Base-by-base conservation (phyloP, 2,797 vertebrate genomes). In the Sebastes kiyomatsui region DNA sequence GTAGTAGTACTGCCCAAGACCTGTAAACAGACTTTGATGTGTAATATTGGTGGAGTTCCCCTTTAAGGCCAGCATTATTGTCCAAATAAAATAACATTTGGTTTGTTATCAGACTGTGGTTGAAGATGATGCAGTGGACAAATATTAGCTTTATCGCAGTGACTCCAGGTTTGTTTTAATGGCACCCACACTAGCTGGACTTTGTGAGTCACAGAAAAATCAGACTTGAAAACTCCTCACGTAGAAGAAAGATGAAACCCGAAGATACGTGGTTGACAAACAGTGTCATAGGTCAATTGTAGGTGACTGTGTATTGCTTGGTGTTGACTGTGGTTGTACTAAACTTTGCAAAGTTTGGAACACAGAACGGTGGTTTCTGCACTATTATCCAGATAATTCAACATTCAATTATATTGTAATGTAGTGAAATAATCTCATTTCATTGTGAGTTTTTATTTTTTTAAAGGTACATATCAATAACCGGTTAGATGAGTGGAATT, bases 61-160 rank as follows among this genome's bases (percentile, higher is more conserved):
- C 23, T 52, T 52, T 27, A 49, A 58, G 52, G 35, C 16, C 33
- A 49, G 16, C 9, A 7, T 60, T 27, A 23, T 12, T 22, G 33
- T 68, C n/a, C 11, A 74, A 8, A 46, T 58, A 49, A 65, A 73
- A 61, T 10, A 9, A n/a, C 1, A 16, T 52, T 62, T 27, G 52
- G 33, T 66, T 59, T 71, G 23, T 76, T 81, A 81, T 81, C 73
- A 71, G 38, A 59, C 18, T 59, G 73, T 0, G 25, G 54, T 72
- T 52, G 23, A 66, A 46, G 30, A 46, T 80, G 59, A 75, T 64
- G 27, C 11, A 58, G 32, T 22, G 4, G n/a, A 33, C 7, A 64
- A 60, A 66, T 60, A 66, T 65, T 59, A 28, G 28, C 28, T 28
- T 28, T 35, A 20, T 70, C 67, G 5, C 33, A 75, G 27, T 59